phyloP scores from a whole-genome alignment of 1,140 invertebrate genomes.

The Bombus cullumanus region DNA sequence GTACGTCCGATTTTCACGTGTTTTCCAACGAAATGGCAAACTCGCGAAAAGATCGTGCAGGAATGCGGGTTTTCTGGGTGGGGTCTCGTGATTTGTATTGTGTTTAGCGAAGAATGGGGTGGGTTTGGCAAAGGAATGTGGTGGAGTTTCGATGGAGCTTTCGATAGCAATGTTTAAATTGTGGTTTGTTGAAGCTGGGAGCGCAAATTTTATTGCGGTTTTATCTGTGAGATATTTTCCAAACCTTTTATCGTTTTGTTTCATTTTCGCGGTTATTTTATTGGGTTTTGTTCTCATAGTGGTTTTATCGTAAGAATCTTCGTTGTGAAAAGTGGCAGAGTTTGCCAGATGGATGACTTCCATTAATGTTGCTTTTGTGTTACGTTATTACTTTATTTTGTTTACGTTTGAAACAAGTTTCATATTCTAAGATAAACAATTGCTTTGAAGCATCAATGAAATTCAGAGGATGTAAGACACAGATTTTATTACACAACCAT shows the following conservation, averaged over 20 bases:
- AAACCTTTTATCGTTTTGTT: neutral
- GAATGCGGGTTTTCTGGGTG: no score
- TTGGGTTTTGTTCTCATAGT: neutral
- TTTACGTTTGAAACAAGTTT: neutral
- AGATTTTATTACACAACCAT: neutral
- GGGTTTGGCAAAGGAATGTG: no score
- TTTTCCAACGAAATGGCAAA: no score
- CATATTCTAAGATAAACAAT: no score
- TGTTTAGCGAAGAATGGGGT: no score
- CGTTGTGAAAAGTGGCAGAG: no score
- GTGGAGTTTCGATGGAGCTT: no score
- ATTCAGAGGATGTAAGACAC: neutral
- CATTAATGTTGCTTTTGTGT: neutral
- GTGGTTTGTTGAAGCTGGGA: no score
- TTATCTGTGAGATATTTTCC: neutral
- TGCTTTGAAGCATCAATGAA: neutral
- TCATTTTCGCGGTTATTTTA: neutral
- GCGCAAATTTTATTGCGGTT: neutral
- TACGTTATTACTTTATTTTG: neutral
- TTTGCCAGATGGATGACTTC: neutral
- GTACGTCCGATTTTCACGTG: no score
- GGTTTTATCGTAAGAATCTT: neutral
- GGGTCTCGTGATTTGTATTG: no score
- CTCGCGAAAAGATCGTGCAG: no score
- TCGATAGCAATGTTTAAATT: no score